Evolutionary conservation across 2,113 vertebrate genomes (phyloP).

Genomic region (Rhagologus leucostigma): DNA sequence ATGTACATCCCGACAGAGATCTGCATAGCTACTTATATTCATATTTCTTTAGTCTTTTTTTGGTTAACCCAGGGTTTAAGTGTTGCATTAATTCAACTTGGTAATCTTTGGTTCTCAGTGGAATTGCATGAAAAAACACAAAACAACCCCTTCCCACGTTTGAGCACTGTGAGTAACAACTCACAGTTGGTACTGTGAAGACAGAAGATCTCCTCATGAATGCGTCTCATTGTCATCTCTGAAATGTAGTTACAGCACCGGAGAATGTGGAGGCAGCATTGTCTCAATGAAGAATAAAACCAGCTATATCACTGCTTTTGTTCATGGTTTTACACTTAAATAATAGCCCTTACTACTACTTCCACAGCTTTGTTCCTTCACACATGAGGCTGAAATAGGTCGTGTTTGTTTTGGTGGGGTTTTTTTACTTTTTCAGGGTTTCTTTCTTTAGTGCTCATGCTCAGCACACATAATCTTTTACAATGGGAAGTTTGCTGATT

Average conservation of each 20-base stretch:
- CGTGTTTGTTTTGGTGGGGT: background rate
- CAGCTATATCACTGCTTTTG: background rate
- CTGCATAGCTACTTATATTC: background rate
- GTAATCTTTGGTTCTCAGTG: background rate
- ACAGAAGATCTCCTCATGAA: background rate
- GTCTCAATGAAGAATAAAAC: background rate
- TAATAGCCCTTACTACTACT: background rate
- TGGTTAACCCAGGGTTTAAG: background rate
- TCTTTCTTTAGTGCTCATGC: background rate
- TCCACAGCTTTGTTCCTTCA: background rate
- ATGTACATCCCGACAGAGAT: background rate
- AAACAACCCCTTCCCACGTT: background rate
- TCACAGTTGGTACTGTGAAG: background rate
- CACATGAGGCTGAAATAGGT: background rate
- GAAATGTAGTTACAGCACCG: constrained; percentile 10
- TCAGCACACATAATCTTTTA: background rate
- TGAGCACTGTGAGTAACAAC: background rate
- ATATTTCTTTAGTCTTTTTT: background rate
- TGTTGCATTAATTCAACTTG: background rate
- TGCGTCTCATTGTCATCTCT: background rate
- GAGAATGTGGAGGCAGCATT: constrained; percentile 47
- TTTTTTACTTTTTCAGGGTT: background rate
- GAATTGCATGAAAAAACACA: background rate
- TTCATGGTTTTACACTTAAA: background rate
- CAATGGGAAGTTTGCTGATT: background rate